phyloP scores from a whole-genome alignment of 2,888 invertebrate genomes.

The Tipula vernalis region DNA sequence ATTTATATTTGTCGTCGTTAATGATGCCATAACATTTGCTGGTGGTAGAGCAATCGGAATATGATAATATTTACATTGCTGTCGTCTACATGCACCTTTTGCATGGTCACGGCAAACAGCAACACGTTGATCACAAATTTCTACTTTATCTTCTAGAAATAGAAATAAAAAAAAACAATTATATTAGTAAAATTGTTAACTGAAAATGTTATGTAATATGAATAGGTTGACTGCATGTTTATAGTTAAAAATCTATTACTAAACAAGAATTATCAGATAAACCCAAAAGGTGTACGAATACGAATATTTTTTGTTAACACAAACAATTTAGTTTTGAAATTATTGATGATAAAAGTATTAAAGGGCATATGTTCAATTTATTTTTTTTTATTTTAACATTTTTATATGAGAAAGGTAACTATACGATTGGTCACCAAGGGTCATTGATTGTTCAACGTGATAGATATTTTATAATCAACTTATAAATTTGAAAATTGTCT shows the following conservation, averaged over 20 bases:
- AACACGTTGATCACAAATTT: conserved; percentile 89
- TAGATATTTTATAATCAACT: neutral
- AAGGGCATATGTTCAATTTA: neutral
- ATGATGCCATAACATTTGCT: conserved; percentile 59
- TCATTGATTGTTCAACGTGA: neutral
- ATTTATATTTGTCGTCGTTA: conserved; percentile 16
- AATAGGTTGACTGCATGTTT: too few species aligned
- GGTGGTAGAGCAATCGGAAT: conserved; percentile 84
- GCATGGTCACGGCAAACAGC: conserved; percentile 93
- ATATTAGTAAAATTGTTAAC: neutral
- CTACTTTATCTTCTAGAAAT: conserved; percentile 80
- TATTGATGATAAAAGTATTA: neutral
- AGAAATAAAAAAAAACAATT: conserved; percentile 12
- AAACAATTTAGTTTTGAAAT: neutral
- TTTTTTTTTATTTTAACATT: neutral
- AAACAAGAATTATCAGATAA: neutral
- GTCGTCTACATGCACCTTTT: conserved; percentile 84
- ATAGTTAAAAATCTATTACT: too few species aligned
- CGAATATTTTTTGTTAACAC: neutral
- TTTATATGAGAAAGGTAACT: neutral
- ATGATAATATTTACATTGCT: conserved; percentile 95
- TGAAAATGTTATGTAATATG: neutral
- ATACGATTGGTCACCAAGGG: neutral
- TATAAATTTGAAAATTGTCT: neutral
- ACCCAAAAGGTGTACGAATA: neutral